Base-by-base conservation (phyloP, 2,888 invertebrate genomes). In the Hedya salicella region DNA sequence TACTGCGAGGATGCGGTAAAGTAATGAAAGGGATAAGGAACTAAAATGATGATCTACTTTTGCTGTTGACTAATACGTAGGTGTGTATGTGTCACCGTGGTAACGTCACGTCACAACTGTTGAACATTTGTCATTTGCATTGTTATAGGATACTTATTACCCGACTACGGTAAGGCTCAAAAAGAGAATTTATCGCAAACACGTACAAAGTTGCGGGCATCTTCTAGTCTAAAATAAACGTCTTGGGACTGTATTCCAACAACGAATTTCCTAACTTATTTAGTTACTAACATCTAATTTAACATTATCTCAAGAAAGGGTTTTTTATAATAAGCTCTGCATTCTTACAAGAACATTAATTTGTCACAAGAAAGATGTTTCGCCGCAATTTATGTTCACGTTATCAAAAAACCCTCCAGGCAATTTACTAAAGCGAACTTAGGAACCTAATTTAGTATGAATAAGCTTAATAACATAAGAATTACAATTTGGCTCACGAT, bases 361-460 rank as follows among this genome's bases (percentile, higher is more conserved):
- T 48, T 62, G 39, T 48, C 48, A 48, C 19, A 49, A 19, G 14
- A 48, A 42, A 56, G 30, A 25, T 14, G 30, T 32, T 19, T 2
- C 42, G 13, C n/a, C 2, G n/a, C 19, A 39, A 19, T 14, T 39
- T 53, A 39, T 53, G 39, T 8, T 17, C 16, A 19, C 25, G 6
- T 48, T 17, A 32, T 19, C 3, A 17, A 19, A 42, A 53, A 14
- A 19, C 21, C 36, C 48, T 30, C 11, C 14, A 17, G 21, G 52
- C 25, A 1, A 30, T 62, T 16, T 8, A 9, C 19, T 8, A 6
- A 25, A n/a, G 25, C 1, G 19, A 39, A 60, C 13, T 53, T 53
- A 13, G 19, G 16, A 39, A 6, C 48, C 6, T n/a, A 44, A 54
- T 40, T 56, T 30, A 5, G 39, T 25, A 25, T 2, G 40, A 53